Conservation (phyloP, 2,888 invertebrate species). For the Platynereis dumerilii region DNA sequence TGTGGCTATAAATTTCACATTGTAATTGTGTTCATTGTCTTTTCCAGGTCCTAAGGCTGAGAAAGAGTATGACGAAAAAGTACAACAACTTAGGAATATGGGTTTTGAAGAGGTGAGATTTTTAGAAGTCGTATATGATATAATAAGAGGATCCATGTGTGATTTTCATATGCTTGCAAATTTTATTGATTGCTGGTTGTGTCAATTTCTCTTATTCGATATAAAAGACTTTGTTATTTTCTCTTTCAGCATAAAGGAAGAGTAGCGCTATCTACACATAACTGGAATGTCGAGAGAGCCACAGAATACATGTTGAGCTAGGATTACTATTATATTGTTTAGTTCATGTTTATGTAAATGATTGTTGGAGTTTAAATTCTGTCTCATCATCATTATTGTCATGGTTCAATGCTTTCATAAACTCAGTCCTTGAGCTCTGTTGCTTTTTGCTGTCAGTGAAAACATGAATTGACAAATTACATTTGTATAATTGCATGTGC, state of each 20-base stretch:
- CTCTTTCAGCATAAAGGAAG: slow-evolving; percentile 75
- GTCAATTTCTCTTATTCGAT: no score
- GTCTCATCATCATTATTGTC: no score
- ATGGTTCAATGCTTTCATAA: no score
- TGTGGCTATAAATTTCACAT: no score
- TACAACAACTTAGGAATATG: slow-evolving; percentile 89
- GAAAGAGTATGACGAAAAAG: slow-evolving; percentile 84
- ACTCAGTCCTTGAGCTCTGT: no score
- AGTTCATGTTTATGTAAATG: no score
- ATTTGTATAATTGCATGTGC: no score
- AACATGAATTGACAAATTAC: no score
- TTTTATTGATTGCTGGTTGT: not conserved
- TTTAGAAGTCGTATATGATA: not conserved
- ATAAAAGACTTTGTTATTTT: not conserved
- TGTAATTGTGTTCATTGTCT: slow-evolving; percentile 18
- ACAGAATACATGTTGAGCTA: slow-evolving; percentile 86
- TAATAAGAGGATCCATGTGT: not conserved
- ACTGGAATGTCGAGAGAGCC: slow-evolving; percentile 92
- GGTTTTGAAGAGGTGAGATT: slow-evolving; percentile 79
- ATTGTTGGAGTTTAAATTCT: no score
- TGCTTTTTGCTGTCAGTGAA: no score
- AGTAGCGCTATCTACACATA: slow-evolving; percentile 87
- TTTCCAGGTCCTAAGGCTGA: slow-evolving; percentile 74
- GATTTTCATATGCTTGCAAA: not conserved
- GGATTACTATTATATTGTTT: no score